A percentile compares a stretch with the other conserved stretches of the same genome.
These are phyloP conservation scores for Myxocyprinus asiaticus DNA, from an alignment of 2,113 vertebrate genomes.

Conservation along the genomic window DNA sequence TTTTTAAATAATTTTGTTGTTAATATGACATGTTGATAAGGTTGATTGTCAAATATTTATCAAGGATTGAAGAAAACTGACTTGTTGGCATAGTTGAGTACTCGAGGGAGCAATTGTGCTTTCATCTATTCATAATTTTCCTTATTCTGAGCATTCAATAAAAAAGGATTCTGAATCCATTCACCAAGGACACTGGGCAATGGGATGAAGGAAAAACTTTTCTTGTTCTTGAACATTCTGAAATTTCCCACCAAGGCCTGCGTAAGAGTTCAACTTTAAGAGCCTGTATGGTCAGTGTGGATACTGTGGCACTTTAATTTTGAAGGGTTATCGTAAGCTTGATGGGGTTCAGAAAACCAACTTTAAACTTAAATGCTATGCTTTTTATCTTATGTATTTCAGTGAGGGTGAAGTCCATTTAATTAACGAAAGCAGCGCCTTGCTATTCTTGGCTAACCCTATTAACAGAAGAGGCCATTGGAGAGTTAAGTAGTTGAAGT, in stretches of 20 bases:
- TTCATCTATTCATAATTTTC: no score
- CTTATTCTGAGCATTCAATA: no score
- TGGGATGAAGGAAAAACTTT: neutral
- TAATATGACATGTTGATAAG: neutral
- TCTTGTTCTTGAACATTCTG: neutral
- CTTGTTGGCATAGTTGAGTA: no score
- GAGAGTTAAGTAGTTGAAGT: conserved; percentile 38
- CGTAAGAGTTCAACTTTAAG: neutral
- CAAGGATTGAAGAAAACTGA: neutral
- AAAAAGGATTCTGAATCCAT: no score
- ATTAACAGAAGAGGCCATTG: conserved; percentile 41
- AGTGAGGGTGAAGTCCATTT: conserved; percentile 40
- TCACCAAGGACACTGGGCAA: neutral
- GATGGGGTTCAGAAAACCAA: conserved; percentile 17
- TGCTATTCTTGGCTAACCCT: conserved; percentile 45
- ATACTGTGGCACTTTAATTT: conserved; percentile 18
- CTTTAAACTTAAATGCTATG: conserved; percentile 9
- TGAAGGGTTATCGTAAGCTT: conserved; percentile 40
- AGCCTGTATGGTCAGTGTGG: neutral
- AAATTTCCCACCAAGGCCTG: conserved; percentile 9
- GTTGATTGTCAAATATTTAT: neutral
- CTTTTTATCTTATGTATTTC: conserved; percentile 25
- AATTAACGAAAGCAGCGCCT: conserved; percentile 45
- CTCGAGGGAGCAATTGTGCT: no score
- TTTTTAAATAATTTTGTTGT: no score